Evolutionary conservation across 2,888 invertebrate species (phyloP).

Genomic region (Metacarcinus magister): DNA sequence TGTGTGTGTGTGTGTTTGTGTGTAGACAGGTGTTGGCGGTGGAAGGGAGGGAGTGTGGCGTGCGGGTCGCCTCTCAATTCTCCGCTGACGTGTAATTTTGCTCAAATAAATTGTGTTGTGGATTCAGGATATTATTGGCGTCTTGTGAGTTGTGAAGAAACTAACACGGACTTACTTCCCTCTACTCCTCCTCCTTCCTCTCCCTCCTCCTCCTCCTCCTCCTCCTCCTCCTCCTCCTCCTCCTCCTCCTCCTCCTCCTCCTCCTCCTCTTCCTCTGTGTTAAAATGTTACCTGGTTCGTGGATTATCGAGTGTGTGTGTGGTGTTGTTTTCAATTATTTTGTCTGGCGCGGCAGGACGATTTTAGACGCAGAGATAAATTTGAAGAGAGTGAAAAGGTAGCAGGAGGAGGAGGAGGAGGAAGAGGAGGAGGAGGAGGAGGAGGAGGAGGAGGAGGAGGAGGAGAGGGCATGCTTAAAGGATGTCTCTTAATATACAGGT

Average conservation of each 20-base stretch:
- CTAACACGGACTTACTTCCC: not conserved
- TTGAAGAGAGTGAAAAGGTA: not conserved
- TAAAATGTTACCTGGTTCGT: not conserved
- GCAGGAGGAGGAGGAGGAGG: not conserved
- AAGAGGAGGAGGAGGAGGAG: not conserved
- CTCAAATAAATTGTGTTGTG: not conserved
- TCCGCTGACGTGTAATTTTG: not conserved
- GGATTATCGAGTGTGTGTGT: not conserved
- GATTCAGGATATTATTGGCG: constrained; percentile 41
- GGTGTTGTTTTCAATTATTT: constrained; percentile 42
- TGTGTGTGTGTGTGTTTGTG: constrained; percentile 30
- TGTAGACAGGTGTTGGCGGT: not conserved
- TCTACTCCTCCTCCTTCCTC: not conserved
- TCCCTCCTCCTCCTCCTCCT: not conserved
- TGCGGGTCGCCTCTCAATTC: not conserved
- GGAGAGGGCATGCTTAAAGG: too few species aligned
- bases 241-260: not conserved
- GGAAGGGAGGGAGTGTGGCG: not conserved
- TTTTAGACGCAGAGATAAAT: constrained; percentile 26
- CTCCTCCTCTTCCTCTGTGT: not conserved
- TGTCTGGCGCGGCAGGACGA: not conserved
- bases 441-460: too few species aligned
- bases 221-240: not conserved
- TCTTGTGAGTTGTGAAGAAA: not conserved
- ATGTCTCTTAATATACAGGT: too few species aligned